Base-by-base conservation (phyloP, 53 echinoderm and acorn worm species). In the Paracentrotus lividus region DNA sequence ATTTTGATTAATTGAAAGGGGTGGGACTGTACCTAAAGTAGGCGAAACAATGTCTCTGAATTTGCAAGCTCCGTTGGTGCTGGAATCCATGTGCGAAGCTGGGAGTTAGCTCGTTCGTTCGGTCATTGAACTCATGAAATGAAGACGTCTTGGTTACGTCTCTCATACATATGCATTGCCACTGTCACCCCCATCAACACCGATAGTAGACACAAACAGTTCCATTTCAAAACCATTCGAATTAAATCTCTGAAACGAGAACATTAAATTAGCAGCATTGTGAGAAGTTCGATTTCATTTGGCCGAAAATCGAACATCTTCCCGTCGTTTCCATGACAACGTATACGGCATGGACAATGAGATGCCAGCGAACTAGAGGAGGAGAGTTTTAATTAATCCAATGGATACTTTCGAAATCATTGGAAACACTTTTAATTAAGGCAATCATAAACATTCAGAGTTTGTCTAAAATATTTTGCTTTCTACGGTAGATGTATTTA, bases 81-180 rank as follows among this genome's bases (percentile, higher is more conserved):
- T 8, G 18, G 16, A n/a, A n/a, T n/a, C n/a, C 23, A 14, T 33
- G 47, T 81, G 9, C 8, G 49, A 26, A 49, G 81, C 44, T n/a
- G 81, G 20, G 27, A 81, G 27, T n/a, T 47, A 5, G 9, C 32
- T n/a, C 87, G 57, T 16, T 32, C 87, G 87, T 38, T 55, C 89
- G 89, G 89, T 44, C 89, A 89, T 61, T 89, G 89, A 89, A 89
- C 89, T 15, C 43, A 45, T 8, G 24, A 42, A 27, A 89, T 89
- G 60, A 61, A 89, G 64, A 89, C 89, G 89, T 89, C 64, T 89
- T 61, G 12, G 89, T 89, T 89, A 89, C 89, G 89, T 12, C 60
- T 56, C 89, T 89, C 89, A 64, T 89, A 36, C 42, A 89, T 89
- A 89, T 89, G 55, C 89, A 89, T 89, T 33, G 43, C 47, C 8